Conservation (phyloP, 2,797 vertebrate genomes). For the Otolemur crassicaudatus region DNA sequence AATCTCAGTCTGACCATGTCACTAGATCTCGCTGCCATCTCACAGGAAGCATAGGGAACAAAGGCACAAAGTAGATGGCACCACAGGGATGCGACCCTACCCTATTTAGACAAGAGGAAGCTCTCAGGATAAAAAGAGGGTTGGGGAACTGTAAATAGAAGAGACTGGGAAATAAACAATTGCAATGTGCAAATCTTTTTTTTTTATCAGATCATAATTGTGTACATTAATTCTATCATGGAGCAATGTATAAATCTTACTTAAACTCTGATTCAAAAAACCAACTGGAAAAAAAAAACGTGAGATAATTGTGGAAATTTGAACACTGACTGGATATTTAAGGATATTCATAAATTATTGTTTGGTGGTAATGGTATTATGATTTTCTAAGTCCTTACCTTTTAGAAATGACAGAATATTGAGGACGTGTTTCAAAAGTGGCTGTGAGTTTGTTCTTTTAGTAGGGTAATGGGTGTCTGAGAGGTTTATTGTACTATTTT, state of each 20-base stretch:
- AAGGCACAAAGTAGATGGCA: neutral
- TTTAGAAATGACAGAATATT: neutral
- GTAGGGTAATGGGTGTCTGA: neutral
- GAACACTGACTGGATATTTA: neutral
- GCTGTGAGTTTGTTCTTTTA: neutral
- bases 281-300: neutral
- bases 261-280: neutral
- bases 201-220: no score
- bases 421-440: neutral
- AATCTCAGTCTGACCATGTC: neutral
- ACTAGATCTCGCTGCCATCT: neutral
- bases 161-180: neutral
- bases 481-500: neutral
- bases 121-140: neutral
- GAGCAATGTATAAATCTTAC: neutral
- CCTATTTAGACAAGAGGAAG: neutral
- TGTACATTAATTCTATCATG: no score
- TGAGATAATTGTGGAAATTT: neutral
- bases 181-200: neutral
- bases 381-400: neutral
- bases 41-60: neutral
- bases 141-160: neutral
- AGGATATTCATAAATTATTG: neutral
- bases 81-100: accelerated
- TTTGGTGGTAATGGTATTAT: neutral